These are phyloP conservation scores for Vombatus ursinus DNA, from an alignment of 2,113 vertebrate species.

Conservation along the genomic window DNA sequence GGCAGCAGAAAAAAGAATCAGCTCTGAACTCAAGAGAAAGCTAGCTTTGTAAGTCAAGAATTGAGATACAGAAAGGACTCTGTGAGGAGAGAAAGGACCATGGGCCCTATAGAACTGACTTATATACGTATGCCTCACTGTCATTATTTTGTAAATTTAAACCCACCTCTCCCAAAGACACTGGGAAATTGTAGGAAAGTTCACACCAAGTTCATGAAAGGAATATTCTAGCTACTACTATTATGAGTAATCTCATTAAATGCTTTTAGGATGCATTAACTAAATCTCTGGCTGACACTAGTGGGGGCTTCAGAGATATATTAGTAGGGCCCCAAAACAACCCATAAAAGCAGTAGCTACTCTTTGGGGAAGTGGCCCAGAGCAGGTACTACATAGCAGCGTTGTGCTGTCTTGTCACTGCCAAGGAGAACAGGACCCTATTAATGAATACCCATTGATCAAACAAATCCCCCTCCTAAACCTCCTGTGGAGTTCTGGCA, in stretches of 20 bases:
- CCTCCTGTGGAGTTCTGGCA: background rate
- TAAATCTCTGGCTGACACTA: background rate
- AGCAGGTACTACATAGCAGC: background rate
- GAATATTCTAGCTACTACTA: background rate
- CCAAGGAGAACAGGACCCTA: background rate
- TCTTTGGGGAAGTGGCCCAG: background rate
- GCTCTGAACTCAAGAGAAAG: background rate
- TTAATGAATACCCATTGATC: background rate
- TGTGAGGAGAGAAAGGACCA: background rate
- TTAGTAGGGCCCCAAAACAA: background rate
- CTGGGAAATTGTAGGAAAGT: background rate
- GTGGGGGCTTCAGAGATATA: background rate
- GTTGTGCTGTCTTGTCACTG: background rate
- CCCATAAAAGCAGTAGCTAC: too few species aligned
- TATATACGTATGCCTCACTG: too few species aligned
- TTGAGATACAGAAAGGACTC: background rate
- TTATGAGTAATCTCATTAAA: background rate
- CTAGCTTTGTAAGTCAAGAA: background rate
- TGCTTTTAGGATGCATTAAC: background rate
- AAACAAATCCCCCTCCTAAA: background rate
- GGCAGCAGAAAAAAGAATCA: background rate
- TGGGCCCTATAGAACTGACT: background rate
- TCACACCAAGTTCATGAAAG: background rate
- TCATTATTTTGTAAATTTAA: too few species aligned
- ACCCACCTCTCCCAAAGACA: background rate